Base-by-base conservation (phyloP, 1,140 invertebrate species). In the Aphelinus atriplicis region DNA sequence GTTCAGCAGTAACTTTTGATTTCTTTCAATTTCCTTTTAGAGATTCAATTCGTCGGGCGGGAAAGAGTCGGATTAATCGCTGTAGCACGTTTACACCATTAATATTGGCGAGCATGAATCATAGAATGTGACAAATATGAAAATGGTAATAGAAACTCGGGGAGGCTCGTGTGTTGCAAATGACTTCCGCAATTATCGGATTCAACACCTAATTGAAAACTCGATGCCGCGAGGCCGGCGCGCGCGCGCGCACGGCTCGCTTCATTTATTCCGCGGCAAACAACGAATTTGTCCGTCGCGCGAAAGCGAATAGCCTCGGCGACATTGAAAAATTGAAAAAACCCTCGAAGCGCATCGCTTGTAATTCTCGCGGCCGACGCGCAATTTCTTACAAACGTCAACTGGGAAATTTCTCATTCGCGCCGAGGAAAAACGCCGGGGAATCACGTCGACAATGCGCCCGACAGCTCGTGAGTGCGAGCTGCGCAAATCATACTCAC, bases 161-260 rank as follows among this genome's bases (percentile, higher is more conserved):
- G 73, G 57, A 79, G 60, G 51, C 26, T 26, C 26, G 26, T 26
- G 26, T 26, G 26, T 26, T 26, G 26, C 2, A 63, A 72, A 72
- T 48, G 62, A 64, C 58, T 72, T 79, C 61, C 64, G 70, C 77
- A 73, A 80, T 80, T 74, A 65, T 79, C 50, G 70, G 56, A 53
- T 76, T 73, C 80, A 77, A 66, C 46, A 46, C 43, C 7, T 26
- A 58, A 73, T 79, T 73, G 70, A 74, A 69, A 71, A 71, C 53
- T 78, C 46, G 56, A n/a, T 60, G n/a, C 26, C 65, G 65, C 58
- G 64, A 62, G 26, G 26, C 61, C 48, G 26, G 3, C 57, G 76
- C 76, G 77, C 71, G 77, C 71, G 79, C 73, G 72, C 74, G 67
- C 46, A 10, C 3, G 26, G 26, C 26, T 26, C 43, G 51, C 4